phyloP scores from a whole-genome alignment of 1,140 invertebrate genomes.

The Temnothorax nylanderi region DNA sequence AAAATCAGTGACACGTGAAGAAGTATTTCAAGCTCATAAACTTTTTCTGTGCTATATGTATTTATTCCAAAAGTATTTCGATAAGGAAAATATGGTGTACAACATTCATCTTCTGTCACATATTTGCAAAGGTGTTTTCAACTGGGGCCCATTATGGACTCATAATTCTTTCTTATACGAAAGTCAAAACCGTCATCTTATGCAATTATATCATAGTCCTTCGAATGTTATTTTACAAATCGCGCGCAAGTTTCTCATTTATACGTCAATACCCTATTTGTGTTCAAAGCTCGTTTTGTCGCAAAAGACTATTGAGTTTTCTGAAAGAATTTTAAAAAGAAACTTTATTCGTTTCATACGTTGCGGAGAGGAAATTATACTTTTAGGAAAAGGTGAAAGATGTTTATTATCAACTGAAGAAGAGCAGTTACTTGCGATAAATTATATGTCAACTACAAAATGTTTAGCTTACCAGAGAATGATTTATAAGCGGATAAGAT shows the following conservation, averaged over 20 bases:
- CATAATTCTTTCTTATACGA: slow-evolving; percentile 8
- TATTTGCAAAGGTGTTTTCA: slow-evolving; percentile 16
- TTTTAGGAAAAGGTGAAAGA: slow-evolving; percentile 18
- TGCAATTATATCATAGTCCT: slow-evolving; percentile 11
- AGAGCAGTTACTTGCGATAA: neutral
- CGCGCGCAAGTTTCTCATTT: neutral
- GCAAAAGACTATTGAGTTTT: slow-evolving; percentile 1
- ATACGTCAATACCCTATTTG: neutral
- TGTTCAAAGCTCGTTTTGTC: neutral
- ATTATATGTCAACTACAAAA: neutral
- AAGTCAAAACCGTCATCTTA: neutral
- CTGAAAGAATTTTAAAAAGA: neutral
- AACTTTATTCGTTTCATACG: neutral
- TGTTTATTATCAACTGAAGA: neutral
- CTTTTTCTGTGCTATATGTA: neutral
- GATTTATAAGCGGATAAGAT: neutral
- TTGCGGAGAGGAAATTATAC: slow-evolving; percentile 1
- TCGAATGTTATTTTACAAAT: slow-evolving; percentile 11
- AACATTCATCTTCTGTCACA: slow-evolving; percentile 9
- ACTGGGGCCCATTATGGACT: slow-evolving; percentile 8
- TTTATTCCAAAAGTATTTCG: neutral
- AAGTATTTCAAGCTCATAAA: neutral
- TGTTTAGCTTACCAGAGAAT: neutral
- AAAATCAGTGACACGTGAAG: neutral
- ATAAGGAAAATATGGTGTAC: neutral